Evolutionary conservation across 2,888 invertebrate genomes (phyloP), one percentile per base, ranked within the genome.

Genomic region (Hydriomena furcata): DNA sequence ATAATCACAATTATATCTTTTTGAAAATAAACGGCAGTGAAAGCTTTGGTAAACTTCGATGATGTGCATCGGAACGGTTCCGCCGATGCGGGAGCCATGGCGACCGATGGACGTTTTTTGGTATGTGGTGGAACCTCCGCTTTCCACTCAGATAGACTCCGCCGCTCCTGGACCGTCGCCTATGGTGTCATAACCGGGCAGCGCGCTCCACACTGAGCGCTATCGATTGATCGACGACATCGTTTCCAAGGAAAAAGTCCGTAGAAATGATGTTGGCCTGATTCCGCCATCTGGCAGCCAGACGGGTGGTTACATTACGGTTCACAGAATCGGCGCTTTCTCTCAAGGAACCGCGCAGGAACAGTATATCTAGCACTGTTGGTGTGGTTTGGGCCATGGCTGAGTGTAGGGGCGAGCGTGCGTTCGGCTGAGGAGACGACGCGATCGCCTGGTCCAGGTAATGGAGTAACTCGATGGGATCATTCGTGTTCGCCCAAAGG

Each of bases 321-420:
- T 96, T 96, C 7, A 94, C 92, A 0, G 76, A 80, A 44, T 94
- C 92, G 0, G 95, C 94, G 76, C 93, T 92, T 37, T 91, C 85
- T 20, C 94, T 81, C 17, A 95, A 76, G 10, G 93, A 93, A 4
- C 93, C 93, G 3, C 92, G 82, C 1, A 91, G 82, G 54, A 93
- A 84, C 6, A 94, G 74, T 11, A 95, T 91, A 62, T 94, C 93
- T 23, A 92, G 77, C 0, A 93, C 87, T 28, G 91, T 92, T 0
- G 95, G 94, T 0, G 95, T 95, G 35, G 94, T 86, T 78, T 95
- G 94, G 0, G 94, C 94, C 95, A 95, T 95, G 5, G 94, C 92
- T 0, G 95, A 93, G 79, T 91, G 91, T 61, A 93, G 71, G 0
- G 92, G 92, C 6, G 90, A 87, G 1, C 87, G 82, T 10, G 84